Conservation (phyloP, 2,888 invertebrate genomes). For the Endotricha flammealis region DNA sequence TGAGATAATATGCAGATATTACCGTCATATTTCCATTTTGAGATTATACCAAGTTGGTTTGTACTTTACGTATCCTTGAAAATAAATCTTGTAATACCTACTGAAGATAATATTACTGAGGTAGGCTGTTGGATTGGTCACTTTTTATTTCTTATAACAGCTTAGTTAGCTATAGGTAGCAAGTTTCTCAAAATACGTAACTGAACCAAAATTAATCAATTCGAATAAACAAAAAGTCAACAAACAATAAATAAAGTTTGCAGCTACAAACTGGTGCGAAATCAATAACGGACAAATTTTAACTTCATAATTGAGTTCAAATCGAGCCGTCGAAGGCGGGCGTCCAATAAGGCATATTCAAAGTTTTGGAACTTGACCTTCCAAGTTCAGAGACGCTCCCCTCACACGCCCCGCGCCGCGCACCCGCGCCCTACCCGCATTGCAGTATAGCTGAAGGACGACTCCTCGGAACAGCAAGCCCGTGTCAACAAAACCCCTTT, state of each 20-base stretch:
- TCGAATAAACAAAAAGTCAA: neutral
- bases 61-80: neutral
- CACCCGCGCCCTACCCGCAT: conserved; percentile 56
- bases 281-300: conserved; percentile 19
- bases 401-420: conserved; percentile 30
- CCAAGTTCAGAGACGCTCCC: conserved; percentile 53
- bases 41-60: conserved; percentile 6
- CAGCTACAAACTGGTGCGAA: neutral
- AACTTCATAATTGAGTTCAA: conserved; percentile 31
- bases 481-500: conserved; percentile 29
- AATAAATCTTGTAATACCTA: no score
- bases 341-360: conserved; percentile 47
- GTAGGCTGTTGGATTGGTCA: no score
- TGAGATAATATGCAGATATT: conserved; percentile 4
- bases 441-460: conserved; percentile 67
- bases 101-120: no score
- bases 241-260: conserved; percentile 3
- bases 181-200: no score
- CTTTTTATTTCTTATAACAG: no score
- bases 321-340: conserved; percentile 36
- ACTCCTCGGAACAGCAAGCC: conserved; percentile 38
- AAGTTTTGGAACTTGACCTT: conserved; percentile 67
- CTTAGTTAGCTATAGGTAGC: no score
- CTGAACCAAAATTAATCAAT: neutral
- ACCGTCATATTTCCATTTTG: conserved; percentile 1